Evolutionary conservation across 1,140 invertebrate species (phyloP).

Genomic region (Drosophila seguyi): DNA sequence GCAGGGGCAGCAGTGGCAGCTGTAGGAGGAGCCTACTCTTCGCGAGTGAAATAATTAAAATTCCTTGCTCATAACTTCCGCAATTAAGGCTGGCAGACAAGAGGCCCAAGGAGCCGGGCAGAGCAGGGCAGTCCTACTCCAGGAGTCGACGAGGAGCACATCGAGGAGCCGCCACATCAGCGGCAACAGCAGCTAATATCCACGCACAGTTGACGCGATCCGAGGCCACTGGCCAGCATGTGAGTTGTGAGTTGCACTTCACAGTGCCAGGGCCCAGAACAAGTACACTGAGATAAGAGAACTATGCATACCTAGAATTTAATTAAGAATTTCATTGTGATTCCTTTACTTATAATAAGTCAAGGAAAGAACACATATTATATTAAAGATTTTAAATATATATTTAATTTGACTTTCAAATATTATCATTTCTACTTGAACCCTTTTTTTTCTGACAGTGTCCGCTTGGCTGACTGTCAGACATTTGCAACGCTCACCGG

Average conservation of each 20-base stretch:
- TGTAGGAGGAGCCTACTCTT: constrained; percentile 18
- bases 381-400: background rate
- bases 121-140: constrained; percentile 25
- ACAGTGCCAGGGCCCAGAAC: constrained; percentile 43
- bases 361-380: background rate
- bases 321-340: too few species aligned
- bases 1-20: constrained; percentile 1
- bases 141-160: constrained; percentile 22
- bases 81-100: constrained; percentile 70
- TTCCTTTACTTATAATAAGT: too few species aligned
- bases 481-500: constrained; percentile 33
- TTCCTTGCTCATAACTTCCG: constrained; percentile 82
- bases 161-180: constrained; percentile 24
- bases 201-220: constrained; percentile 75
- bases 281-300: constrained; percentile 28
- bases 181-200: constrained; percentile 72
- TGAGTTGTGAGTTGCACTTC: constrained; percentile 50
- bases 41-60: constrained; percentile 79
- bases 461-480: constrained; percentile 14
- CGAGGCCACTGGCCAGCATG: constrained; percentile 40
- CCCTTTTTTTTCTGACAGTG: constrained; percentile 13
- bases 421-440: too few species aligned
- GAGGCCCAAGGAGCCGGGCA: constrained; percentile 9
- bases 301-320: too few species aligned
- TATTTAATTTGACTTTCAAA: too few species aligned